Conservation (phyloP, 2,888 invertebrate species). For the Orgyia antiqua region DNA sequence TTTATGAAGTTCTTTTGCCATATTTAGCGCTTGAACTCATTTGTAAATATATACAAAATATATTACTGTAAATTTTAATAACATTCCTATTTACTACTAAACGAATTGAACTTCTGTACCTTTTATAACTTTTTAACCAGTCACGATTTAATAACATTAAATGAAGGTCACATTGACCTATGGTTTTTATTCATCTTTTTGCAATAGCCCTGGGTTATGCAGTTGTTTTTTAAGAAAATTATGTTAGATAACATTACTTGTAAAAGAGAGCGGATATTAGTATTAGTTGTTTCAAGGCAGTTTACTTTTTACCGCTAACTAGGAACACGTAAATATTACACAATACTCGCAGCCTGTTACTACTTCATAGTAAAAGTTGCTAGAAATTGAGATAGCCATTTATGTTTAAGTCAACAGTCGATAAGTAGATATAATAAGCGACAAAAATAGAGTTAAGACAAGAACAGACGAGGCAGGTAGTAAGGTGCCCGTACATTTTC, state of each 20-base stretch:
- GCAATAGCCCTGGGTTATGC: slow-evolving; percentile 36
- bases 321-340: slow-evolving; percentile 61
- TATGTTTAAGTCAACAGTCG: slow-evolving; percentile 26
- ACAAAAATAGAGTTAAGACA: slow-evolving; percentile 41
- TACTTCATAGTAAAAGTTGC: slow-evolving; percentile 57
- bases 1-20: slow-evolving; percentile 5
- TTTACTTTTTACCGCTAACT: slow-evolving; percentile 53
- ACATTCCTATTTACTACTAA: too few species aligned
- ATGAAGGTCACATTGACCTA: slow-evolving; percentile 40
- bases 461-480: slow-evolving; percentile 58
- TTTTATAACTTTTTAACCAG: slow-evolving; percentile 20
- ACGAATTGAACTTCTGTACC: too few species aligned
- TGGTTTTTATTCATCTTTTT: slow-evolving; percentile 29
- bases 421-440: slow-evolving; percentile 24
- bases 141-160: slow-evolving; percentile 21
- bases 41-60: neutral
- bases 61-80: too few species aligned
- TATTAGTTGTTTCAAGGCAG: slow-evolving; percentile 66
- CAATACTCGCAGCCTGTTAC: slow-evolving; percentile 54
- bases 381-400: slow-evolving; percentile 52
- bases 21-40: neutral
- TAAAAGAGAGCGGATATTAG: slow-evolving; percentile 63
- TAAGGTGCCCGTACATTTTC: slow-evolving; percentile 78
- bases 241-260: slow-evolving; percentile 48
- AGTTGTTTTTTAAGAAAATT: slow-evolving; percentile 35